phyloP scores from a whole-genome alignment of 1,140 invertebrate genomes.

The Cyrtorhinus lividipennis region DNA sequence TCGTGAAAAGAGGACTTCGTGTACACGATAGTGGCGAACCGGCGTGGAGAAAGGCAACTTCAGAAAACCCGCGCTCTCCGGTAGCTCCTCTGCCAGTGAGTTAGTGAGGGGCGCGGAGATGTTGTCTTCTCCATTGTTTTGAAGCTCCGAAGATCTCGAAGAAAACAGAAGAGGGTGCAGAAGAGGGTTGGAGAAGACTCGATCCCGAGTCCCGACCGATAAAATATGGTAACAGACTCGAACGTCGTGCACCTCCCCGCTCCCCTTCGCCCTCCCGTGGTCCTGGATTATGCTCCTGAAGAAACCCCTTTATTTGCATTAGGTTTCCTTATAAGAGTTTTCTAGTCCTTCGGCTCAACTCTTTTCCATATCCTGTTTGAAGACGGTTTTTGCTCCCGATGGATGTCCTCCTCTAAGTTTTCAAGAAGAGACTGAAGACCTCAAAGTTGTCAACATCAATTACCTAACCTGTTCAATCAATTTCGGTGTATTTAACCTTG shows the following conservation, averaged over 20 bases:
- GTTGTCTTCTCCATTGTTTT: slow-evolving; percentile 9
- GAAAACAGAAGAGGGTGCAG: not conserved
- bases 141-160: no score
- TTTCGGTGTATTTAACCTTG: no score
- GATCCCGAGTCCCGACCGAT: slow-evolving; percentile 3
- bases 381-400: not conserved
- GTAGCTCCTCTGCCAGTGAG: not conserved
- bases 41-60: not conserved
- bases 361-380: no score
- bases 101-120: slow-evolving; percentile 1
- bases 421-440: no score
- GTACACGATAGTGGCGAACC: not conserved
- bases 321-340: not conserved
- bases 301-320: not conserved
- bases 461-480: no score
- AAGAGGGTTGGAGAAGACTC: not conserved
- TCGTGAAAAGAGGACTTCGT: not conserved
- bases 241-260: not conserved
- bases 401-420: no score
- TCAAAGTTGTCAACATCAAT: no score
- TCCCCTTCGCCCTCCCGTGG: not conserved
- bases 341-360: not conserved
- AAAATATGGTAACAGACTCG: slow-evolving; percentile 8
- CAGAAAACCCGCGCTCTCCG: not conserved
- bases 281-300: not conserved